These are phyloP conservation scores for Phenganax stokvisi DNA, from an alignment of 92 coral and sea anemone species.

Conservation along the genomic window DNA sequence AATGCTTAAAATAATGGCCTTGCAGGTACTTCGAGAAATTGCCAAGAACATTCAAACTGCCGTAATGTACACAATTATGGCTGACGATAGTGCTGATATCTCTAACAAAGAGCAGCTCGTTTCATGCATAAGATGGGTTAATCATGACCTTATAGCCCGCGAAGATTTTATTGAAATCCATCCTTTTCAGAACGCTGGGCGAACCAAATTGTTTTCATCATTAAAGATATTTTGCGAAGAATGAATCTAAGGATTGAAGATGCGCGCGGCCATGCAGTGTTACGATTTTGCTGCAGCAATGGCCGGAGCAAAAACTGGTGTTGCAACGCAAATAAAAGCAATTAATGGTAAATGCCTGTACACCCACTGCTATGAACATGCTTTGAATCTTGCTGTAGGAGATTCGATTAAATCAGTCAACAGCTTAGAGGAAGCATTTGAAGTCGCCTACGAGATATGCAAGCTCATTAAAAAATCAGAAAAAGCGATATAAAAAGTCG, in stretches of 20 bases:
- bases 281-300: constrained; percentile 28
- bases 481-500: not conserved
- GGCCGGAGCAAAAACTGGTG: constrained; percentile 5
- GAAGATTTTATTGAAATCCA: not conserved
- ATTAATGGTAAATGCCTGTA: not conserved
- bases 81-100: constrained; percentile 25
- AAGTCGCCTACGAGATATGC: constrained; percentile 15
- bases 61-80: constrained; percentile 4
- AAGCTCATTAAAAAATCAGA: constrained; percentile 14
- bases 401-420: constrained; percentile 1
- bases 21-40: constrained; percentile 1
- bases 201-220: not conserved
- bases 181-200: too few relatives aligned
- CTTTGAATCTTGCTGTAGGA: constrained; percentile 9
- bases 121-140: constrained; percentile 14
- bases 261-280: constrained; percentile 6
- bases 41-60: not conserved
- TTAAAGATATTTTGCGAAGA: constrained; percentile 11
- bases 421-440: constrained; percentile 10
- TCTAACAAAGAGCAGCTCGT: constrained; percentile 29
- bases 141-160: not conserved
- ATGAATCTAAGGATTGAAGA: not conserved
- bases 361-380: constrained; percentile 24
- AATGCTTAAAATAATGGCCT: constrained; percentile 30
- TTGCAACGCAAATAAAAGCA: constrained; percentile 4